A percentile compares a stretch with the other conserved stretches of the same genome.
These are phyloP conservation scores for Listronotus bonariensis DNA, from an alignment of 1,140 invertebrate species.

Conservation along the genomic window DNA sequence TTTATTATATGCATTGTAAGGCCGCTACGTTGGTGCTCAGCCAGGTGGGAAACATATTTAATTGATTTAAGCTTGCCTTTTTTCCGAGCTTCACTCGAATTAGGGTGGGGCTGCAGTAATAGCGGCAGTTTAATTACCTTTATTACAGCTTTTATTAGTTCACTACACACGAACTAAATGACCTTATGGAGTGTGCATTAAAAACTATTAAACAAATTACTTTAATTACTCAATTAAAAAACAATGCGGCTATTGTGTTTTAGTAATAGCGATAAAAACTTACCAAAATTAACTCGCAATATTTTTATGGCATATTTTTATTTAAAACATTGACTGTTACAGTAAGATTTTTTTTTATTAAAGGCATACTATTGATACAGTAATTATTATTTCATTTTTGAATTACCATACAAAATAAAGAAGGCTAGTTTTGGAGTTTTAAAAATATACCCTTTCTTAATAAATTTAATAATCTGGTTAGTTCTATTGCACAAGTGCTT, in stretches of 20 bases:
- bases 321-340: no score
- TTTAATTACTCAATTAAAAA: conserved; percentile 10
- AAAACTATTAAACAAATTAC: conserved; percentile 13
- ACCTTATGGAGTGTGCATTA: background rate
- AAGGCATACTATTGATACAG: no score
- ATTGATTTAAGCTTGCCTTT: background rate
- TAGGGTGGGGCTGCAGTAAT: conserved; percentile 11
- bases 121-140: conserved; percentile 15
- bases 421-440: no score
- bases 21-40: conserved; percentile 4
- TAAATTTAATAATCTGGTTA: no score
- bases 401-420: no score
- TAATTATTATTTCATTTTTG: no score
- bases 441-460: no score
- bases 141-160: conserved; percentile 15
- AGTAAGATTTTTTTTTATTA: no score
- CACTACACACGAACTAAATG: conserved; percentile 7
- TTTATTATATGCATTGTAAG: conserved; percentile 32
- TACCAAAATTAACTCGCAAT: no score
- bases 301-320: no score
- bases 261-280: background rate
- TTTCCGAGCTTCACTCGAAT: conserved; percentile 2
- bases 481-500: no score
- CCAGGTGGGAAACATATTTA: conserved; percentile 20
- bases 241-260: background rate